Evolutionary conservation across 2,888 invertebrate species (phyloP), one percentile per base, ranked within the genome.

Genomic region (Cephus spinipes): DNA sequence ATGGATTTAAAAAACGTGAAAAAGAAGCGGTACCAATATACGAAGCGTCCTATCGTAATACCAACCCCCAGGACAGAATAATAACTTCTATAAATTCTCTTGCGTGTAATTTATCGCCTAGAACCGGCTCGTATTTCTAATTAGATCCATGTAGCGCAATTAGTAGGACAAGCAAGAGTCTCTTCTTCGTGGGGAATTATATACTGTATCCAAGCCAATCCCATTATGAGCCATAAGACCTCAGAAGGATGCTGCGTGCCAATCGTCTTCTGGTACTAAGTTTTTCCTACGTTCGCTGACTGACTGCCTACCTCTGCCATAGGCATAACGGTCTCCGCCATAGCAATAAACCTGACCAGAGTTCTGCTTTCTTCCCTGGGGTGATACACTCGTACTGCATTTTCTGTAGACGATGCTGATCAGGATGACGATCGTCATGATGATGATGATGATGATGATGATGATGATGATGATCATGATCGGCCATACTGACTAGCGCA

Each of bases 141-240:
- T 74, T 74, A 40, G 74, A 74, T 40, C 34, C 74, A 23, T 40
- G 74, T 74, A 40, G n/a, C 35, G 74, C 74, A 74, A 74, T 74
- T 74, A 74, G 74, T 74, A 40, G 34, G 74, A 74, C 74, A 35
- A 33, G 74, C 74, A 33, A 74, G 30, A 34, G 34, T 74, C 74
- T 33, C 35, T 74, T 40, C 74, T 74, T 40, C 35, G 30, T 40
- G 23, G 55, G 55, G 23, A 15, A 55, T 23, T 55, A 55, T 55
- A 55, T 55, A 55, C 55, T 55, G 23, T 55, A 55, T 55, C 55
- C 9, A 23, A 55, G 55, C 55, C 55, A 55, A 55, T 55, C 55
- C 55, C 23, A 55, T 55, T 55, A 55, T 55, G 55, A 55, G 55
- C 55, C 15, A 9, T 23, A 55, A 55, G 55, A 55, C 55, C 55